Conservation (phyloP, 1,140 invertebrate genomes). For the Philaenus spumarius region DNA sequence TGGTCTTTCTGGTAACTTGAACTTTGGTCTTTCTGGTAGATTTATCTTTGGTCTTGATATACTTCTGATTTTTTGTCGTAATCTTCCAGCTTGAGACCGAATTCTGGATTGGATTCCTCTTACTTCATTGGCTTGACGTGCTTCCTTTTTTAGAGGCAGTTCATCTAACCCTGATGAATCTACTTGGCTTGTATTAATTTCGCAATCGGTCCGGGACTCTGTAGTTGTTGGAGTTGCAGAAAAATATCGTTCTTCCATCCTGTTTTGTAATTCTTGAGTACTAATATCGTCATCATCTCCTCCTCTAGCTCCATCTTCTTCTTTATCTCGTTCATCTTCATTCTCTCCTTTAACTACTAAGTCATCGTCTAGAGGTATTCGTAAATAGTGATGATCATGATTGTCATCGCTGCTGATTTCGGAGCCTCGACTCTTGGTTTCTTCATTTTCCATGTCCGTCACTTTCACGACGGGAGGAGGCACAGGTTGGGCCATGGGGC, state of each 20-base stretch:
- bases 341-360: constrained; percentile 20
- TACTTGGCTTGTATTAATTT: constrained; percentile 59
- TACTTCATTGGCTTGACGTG: constrained; percentile 42
- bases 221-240: constrained; percentile 41
- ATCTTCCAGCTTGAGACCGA: constrained; percentile 43
- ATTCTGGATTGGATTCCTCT: constrained; percentile 48
- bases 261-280: constrained; percentile 43
- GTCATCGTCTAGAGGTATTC: constrained; percentile 25
- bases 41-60: constrained; percentile 33
- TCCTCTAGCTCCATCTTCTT: constrained; percentile 20
- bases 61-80: constrained; percentile 24
- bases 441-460: constrained; percentile 6
- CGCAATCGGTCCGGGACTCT: constrained; percentile 54
- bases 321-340: constrained; percentile 20
- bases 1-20: constrained; percentile 47
- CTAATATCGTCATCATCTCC: constrained; percentile 24
- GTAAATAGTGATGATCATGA: constrained; percentile 15
- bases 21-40: constrained; percentile 44
- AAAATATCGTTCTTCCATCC: constrained; percentile 47
- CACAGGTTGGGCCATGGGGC: constrained; percentile 28
- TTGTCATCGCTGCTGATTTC: not conserved
- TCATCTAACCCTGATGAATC: constrained; percentile 56
- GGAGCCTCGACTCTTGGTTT: not conserved
- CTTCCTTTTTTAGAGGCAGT: constrained; percentile 50
- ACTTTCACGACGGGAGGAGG: constrained; percentile 25